Conservation (phyloP, 2,113 vertebrate genomes). For the Tachysurus vachellii region DNA sequence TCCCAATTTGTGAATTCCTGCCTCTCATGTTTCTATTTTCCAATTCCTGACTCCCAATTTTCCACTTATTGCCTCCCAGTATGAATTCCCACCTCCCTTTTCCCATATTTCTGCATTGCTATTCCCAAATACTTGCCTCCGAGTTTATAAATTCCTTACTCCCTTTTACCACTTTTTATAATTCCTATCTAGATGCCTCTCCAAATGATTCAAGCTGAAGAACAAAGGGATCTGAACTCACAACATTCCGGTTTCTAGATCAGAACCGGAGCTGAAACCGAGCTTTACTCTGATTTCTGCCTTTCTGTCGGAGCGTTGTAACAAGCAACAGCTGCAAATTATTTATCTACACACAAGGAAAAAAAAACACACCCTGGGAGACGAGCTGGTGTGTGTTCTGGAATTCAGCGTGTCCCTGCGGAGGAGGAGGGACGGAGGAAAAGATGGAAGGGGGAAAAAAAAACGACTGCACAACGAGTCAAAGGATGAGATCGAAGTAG, state of each 20-base stretch:
- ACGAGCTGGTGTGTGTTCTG: constrained; percentile 15
- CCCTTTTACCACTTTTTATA: no score
- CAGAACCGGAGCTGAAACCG: background rate
- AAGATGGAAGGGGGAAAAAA: background rate
- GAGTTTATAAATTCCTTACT: no score
- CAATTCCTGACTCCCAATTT: background rate
- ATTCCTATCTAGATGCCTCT: background rate
- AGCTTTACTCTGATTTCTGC: background rate
- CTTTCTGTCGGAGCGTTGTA: background rate
- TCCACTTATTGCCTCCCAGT: background rate
- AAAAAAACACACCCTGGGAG: constrained; percentile 4
- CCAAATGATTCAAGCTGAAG: background rate
- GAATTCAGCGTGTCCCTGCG: constrained; percentile 3
- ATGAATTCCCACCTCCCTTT: background rate
- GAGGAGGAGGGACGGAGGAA: background rate
- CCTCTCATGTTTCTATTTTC: background rate
- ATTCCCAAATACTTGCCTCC: background rate
- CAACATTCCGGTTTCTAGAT: background rate
- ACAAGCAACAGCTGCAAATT: constrained; percentile 30
- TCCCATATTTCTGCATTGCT: background rate
- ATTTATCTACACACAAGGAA: constrained; percentile 2
- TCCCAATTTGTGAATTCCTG: background rate
- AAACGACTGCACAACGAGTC: background rate
- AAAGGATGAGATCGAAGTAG: background rate
- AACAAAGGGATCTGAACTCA: no score